A percentile compares a stretch with the other conserved stretches of the same genome.
These are phyloP conservation scores for Platysternon megacephalum DNA, from an alignment of 2,113 vertebrate species.

Conservation along the genomic window DNA sequence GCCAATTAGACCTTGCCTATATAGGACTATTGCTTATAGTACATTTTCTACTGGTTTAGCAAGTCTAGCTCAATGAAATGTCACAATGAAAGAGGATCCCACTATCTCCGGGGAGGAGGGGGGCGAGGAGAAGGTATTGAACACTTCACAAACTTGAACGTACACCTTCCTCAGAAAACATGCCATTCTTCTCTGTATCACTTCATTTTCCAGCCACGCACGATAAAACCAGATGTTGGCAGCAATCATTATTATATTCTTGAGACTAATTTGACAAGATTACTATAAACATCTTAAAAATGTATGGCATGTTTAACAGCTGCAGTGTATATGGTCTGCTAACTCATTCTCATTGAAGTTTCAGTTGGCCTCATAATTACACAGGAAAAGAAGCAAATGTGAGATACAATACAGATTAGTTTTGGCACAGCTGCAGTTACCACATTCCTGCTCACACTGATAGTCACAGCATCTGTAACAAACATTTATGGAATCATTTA, in stretches of 20 bases:
- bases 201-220: neutral
- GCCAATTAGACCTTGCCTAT: neutral
- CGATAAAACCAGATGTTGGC: neutral
- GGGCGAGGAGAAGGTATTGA: neutral
- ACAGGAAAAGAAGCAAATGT: neutral
- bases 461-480: neutral
- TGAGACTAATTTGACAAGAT: slow-evolving; percentile 8
- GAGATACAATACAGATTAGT: neutral
- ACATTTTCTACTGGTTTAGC: neutral
- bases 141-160: neutral
- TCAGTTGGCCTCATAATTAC: neutral
- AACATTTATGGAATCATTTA: neutral
- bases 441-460: neutral
- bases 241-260: neutral
- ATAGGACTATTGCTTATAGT: neutral
- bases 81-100: neutral
- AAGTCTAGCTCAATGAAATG: neutral
- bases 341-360: neutral
- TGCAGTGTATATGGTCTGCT: neutral
- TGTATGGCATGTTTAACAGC: neutral
- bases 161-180: neutral
- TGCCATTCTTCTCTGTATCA: neutral
- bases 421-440: slow-evolving; percentile 6
- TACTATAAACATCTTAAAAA: neutral
- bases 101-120: neutral